Evolutionary conservation across 2,888 invertebrate genomes (phyloP).

Genomic region (Timandra comae): DNA sequence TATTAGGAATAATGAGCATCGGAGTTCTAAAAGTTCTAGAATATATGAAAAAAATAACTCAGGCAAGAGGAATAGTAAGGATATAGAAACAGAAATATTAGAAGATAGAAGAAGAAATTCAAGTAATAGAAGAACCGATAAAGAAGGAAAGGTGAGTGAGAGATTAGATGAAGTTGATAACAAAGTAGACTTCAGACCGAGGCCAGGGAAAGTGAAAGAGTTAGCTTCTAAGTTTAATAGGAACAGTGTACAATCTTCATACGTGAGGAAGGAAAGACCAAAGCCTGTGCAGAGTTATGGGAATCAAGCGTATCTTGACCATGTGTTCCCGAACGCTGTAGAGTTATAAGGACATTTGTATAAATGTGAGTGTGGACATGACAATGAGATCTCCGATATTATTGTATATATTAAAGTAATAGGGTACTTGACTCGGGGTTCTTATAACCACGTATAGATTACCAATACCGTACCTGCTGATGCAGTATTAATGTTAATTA

Average conservation of each 20-base stretch:
- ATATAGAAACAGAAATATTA: slow-evolving; percentile 19
- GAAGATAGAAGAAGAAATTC: slow-evolving; percentile 24
- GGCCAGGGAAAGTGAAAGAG: slow-evolving; percentile 64
- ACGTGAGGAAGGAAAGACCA: slow-evolving; percentile 64
- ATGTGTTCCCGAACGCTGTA: slow-evolving; percentile 76
- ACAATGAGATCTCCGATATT: slow-evolving; percentile 26
- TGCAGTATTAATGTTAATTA: not conserved
- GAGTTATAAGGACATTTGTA: slow-evolving; percentile 21
- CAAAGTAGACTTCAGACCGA: slow-evolving; percentile 37
- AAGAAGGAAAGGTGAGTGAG: slow-evolving; percentile 22
- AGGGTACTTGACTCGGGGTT: slow-evolving; percentile 1
- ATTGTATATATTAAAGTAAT: slow-evolving; percentile 15
- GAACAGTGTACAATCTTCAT: slow-evolving; percentile 41
- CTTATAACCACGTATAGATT: slow-evolving; percentile 5
- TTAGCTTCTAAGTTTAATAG: slow-evolving; percentile 64
- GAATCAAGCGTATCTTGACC: slow-evolving; percentile 78
- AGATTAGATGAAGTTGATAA: slow-evolving; percentile 12
- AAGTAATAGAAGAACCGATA: slow-evolving; percentile 34
- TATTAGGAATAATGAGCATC: slow-evolving; percentile 38
- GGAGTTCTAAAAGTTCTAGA: slow-evolving; percentile 40
- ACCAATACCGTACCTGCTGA: no score
- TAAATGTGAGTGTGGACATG: slow-evolving; percentile 15
- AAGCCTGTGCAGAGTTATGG: slow-evolving; percentile 77
- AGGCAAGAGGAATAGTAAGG: slow-evolving; percentile 31
- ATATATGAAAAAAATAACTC: slow-evolving; percentile 57